These are phyloP conservation scores for Danio aesculapii DNA, from an alignment of 2,797 vertebrate genomes.

Conservation along the genomic window DNA sequence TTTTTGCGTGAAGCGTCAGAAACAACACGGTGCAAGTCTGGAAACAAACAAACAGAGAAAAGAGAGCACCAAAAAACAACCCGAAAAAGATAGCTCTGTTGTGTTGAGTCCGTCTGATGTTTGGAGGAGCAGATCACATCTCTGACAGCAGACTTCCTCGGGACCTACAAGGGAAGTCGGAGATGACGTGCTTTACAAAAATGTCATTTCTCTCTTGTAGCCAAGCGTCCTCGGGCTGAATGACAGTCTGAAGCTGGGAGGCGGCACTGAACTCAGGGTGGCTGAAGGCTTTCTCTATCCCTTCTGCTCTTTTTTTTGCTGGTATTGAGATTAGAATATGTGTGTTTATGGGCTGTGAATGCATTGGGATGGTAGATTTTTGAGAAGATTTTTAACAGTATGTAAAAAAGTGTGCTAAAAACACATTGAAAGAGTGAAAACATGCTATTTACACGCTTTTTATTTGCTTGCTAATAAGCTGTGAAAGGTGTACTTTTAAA, in stretches of 20 bases:
- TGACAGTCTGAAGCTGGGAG: constrained; percentile 47
- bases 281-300: constrained; percentile 31
- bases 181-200: constrained; percentile 62
- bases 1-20: constrained; percentile 62
- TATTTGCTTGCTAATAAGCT: too few species aligned
- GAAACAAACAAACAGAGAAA: constrained; percentile 67
- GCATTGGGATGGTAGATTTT: constrained; percentile 21
- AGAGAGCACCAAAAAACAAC: constrained; percentile 34
- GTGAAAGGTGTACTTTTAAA: too few species aligned
- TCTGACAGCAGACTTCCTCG: constrained; percentile 59
- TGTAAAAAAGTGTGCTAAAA: constrained; percentile 1
- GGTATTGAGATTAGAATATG: constrained; percentile 9
- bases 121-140: constrained; percentile 59
- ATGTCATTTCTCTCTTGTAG: constrained; percentile 65
- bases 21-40: constrained; percentile 66
- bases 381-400: constrained; percentile 26
- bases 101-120: constrained; percentile 68
- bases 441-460: too few species aligned
- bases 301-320: constrained; percentile 35
- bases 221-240: constrained; percentile 64
- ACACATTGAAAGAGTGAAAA: background rate
- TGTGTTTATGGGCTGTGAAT: constrained; percentile 17
- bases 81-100: constrained; percentile 49
- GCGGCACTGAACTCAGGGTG: constrained; percentile 41
- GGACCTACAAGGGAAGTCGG: constrained; percentile 53